Conservation (phyloP, 2,797 vertebrate genomes). For the Epinephelus malabaricus region DNA sequence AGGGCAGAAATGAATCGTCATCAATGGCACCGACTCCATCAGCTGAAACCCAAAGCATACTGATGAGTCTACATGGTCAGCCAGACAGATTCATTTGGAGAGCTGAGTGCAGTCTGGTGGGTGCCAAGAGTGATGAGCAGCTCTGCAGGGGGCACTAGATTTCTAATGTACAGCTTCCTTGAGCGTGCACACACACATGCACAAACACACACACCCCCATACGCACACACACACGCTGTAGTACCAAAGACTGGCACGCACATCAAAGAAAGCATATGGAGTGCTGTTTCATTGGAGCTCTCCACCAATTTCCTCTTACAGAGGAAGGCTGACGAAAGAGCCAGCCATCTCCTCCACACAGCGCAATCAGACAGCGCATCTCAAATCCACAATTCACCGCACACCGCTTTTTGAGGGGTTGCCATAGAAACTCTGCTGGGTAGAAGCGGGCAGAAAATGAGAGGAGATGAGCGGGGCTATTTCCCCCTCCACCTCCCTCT, state of each 20-base stretch:
- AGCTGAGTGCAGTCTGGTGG: constrained; percentile 55
- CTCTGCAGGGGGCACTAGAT: constrained; percentile 70
- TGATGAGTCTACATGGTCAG: constrained; percentile 71
- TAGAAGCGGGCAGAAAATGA: constrained; percentile 86
- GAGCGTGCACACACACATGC: not conserved
- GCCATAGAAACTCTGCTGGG: constrained; percentile 88
- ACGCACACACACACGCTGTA: constrained; percentile 16
- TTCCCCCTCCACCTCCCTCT: constrained; percentile 72
- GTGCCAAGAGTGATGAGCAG: constrained; percentile 60
- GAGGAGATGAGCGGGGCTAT: constrained; percentile 87
- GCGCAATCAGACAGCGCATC: constrained; percentile 86
- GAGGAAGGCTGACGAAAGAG: constrained; percentile 80
- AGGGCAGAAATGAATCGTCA: constrained; percentile 61
- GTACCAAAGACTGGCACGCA: constrained; percentile 64
- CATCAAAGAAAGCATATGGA: constrained; percentile 76
- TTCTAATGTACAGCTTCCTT: constrained; percentile 70
- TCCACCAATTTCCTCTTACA: constrained; percentile 83
- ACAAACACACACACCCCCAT: constrained; percentile 14
- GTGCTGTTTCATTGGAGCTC: constrained; percentile 80
- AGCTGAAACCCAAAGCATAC: constrained; percentile 68
- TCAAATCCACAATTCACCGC: constrained; percentile 85
- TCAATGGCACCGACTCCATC: constrained; percentile 60
- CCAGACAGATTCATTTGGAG: constrained; percentile 65
- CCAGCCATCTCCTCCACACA: constrained; percentile 81
- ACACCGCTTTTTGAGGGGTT: constrained; percentile 87